Evolutionary conservation across 1,140 invertebrate genomes (phyloP), one percentile per base, ranked within the genome.

Genomic region (Diachasmimorpha longicaudata): DNA sequence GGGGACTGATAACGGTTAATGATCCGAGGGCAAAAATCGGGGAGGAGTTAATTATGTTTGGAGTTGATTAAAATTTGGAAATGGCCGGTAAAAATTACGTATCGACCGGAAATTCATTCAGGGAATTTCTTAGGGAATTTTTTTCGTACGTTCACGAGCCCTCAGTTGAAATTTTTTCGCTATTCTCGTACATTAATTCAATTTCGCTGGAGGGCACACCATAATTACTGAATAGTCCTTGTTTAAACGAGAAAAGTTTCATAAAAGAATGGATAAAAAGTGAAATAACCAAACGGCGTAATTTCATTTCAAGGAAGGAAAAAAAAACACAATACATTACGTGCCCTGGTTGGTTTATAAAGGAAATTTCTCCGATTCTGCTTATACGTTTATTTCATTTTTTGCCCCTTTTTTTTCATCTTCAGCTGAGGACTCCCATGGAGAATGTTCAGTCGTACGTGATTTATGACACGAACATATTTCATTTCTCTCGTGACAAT

Each of bases 401-500:
- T 63, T 63, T 63, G 14, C n/a, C 23, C 10, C 19, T 23, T 63
- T 25, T n/a, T 63, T 63, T 31, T 63, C 48, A 19, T 21, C 48
- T 63, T 63, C 23, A 25, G 58, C 58, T 63, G 58, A 25, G 23
- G 31, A 19, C 58, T 63, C 58, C 58, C 58, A 63, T 10, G 58
- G 23, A 25, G 58, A 63, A 63, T 63, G 58, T 63, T 63, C 58
- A 63, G 58, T 25, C 58, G 58, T 63, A 25, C 58, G 58, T 63
- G 58, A 63, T 63, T 63, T 63, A 63, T 63, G 58, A 63, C 23
- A 5, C 23, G 11, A 63, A 63, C 58, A 63, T 63, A 63, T 71
- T 52, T 52, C 70, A 46, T 48, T 71, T 31, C 19, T 19, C 25
- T 31, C 70, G 23, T 42, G 70, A 31, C 42, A 48, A 71, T 48